phyloP scores from a whole-genome alignment of 2,888 invertebrate species.

The Oligia fasciuncula region DNA sequence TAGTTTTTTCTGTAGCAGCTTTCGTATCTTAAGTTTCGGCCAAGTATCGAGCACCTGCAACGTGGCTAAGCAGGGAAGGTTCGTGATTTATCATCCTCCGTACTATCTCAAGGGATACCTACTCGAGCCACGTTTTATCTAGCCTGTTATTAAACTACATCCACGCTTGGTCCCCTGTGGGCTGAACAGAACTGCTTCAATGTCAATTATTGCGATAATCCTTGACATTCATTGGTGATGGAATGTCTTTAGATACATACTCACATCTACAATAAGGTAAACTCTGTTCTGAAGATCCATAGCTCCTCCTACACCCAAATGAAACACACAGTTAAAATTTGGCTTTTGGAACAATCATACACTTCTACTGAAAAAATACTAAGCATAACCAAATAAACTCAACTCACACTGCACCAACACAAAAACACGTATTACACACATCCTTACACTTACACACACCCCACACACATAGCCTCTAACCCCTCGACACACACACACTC shows the following conservation, averaged over 20 bases:
- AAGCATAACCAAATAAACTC: too few species aligned
- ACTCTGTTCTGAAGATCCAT: too few species aligned
- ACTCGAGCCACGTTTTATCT: constrained; percentile 35
- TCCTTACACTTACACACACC: too few species aligned
- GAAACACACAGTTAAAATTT: too few species aligned
- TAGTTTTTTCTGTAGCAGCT: not conserved
- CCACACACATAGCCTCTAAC: too few species aligned
- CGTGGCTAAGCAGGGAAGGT: constrained; percentile 21
- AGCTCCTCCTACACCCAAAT: too few species aligned
- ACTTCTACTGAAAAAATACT: too few species aligned
- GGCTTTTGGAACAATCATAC: too few species aligned
- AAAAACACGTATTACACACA: too few species aligned
- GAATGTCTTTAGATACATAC: not conserved
- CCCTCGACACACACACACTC: too few species aligned
- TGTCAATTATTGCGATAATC: constrained; percentile 24
- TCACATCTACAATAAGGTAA: too few species aligned
- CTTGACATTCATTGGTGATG: constrained; percentile 12
- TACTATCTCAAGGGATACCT: constrained; percentile 20
- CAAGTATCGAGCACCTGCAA: constrained; percentile 2
- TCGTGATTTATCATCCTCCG: constrained; percentile 40
- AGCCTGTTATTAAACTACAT: constrained; percentile 18
- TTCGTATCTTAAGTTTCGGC: not conserved
- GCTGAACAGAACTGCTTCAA: constrained; percentile 9
- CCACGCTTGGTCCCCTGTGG: constrained; percentile 13
- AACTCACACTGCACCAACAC: too few species aligned